These are phyloP conservation scores for Eupeodes corollae DNA, from an alignment of 1,140 invertebrate genomes.

Conservation along the genomic window DNA sequence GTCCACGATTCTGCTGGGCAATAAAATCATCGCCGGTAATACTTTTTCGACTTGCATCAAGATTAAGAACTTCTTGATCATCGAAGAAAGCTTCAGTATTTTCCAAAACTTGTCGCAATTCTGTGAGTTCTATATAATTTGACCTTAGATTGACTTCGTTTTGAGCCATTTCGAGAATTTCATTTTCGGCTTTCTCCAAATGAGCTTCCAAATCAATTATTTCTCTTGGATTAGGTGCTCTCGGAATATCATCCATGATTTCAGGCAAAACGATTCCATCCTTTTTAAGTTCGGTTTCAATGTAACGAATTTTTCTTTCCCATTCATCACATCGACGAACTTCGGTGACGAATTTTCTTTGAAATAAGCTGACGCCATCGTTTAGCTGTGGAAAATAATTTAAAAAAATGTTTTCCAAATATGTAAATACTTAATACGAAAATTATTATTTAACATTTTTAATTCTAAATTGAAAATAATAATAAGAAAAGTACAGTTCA, in stretches of 20 bases:
- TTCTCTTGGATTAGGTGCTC: constrained; percentile 85
- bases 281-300: constrained; percentile 87
- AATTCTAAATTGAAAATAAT: too few species aligned
- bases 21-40: constrained; percentile 42
- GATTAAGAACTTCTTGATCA: constrained; percentile 3
- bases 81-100: constrained; percentile 57
- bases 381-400: constrained; percentile 47
- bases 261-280: constrained; percentile 68
- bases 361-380: constrained; percentile 66
- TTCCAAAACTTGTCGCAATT: constrained; percentile 79
- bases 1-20: constrained; percentile 35
- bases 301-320: constrained; percentile 78
- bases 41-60: constrained; percentile 25
- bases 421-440: too few species aligned
- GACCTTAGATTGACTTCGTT: constrained; percentile 86
- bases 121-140: constrained; percentile 84
- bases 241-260: constrained; percentile 62
- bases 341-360: constrained; percentile 77
- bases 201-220: constrained; percentile 72
- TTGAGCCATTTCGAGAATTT: constrained; percentile 79
- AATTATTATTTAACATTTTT: too few species aligned
- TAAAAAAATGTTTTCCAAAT: constrained; percentile 9
- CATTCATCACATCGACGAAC: constrained; percentile 78
- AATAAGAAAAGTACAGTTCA: too few species aligned
- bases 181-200: constrained; percentile 81